phyloP scores from a whole-genome alignment of 2,797 vertebrate species.

The Brotula barbata region DNA sequence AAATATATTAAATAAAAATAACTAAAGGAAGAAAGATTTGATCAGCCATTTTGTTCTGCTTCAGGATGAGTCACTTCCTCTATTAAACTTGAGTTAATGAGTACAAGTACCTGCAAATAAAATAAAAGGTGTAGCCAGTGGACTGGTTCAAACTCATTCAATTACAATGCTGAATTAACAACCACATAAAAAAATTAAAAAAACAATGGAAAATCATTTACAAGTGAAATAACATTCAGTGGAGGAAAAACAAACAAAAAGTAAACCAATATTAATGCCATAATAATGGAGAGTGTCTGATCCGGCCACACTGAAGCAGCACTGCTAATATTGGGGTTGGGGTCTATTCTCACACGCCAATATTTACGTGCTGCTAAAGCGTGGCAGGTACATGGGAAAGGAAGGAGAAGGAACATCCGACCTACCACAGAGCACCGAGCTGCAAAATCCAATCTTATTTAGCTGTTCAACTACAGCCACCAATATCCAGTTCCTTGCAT shows the following conservation, averaged over 20 bases:
- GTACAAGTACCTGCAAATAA: constrained; percentile 51
- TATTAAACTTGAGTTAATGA: constrained; percentile 46
- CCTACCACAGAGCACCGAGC: constrained; percentile 36
- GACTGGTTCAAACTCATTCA: constrained; percentile 29
- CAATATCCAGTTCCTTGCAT: constrained; percentile 32
- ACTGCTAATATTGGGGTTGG: constrained; percentile 99
- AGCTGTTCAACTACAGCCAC: constrained; percentile 18
- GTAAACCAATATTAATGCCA: constrained; percentile 49
- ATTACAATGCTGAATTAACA: not conserved
- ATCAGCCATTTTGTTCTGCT: constrained; percentile 35
- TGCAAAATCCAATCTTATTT: constrained; percentile 17
- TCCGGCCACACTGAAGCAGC: constrained; percentile 96
- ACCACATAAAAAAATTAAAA: constrained; percentile 2
- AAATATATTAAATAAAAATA: constrained; percentile 3
- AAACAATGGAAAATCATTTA: constrained; percentile 15
- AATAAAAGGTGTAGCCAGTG: constrained; percentile 35
- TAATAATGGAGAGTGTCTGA: constrained; percentile 69
- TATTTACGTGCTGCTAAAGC: constrained; percentile 99
- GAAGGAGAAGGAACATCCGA: constrained; percentile 37
- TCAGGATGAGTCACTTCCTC: constrained; percentile 22
- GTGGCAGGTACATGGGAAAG: constrained; percentile 82
- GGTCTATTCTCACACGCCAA: constrained; percentile 90
- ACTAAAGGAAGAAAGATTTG: constrained; percentile 13
- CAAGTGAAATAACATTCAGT: constrained; percentile 23
- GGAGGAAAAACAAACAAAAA: not conserved